phyloP scores from a whole-genome alignment of 2,113 vertebrate species.

The Apodemus sylvaticus region DNA sequence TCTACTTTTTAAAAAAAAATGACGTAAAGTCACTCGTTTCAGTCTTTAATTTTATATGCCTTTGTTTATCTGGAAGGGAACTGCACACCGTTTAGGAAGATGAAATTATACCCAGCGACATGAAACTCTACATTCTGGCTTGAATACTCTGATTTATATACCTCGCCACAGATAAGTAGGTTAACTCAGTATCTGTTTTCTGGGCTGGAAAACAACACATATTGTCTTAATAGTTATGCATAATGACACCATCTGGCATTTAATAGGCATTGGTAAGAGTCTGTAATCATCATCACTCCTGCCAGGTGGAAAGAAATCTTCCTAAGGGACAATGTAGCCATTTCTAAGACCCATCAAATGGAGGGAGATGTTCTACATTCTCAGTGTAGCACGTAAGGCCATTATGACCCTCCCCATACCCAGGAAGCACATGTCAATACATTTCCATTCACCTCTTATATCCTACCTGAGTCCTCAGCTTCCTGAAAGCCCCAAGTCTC shows the following conservation, averaged over 20 bases:
- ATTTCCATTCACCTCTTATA: neutral
- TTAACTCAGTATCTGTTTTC: constrained; percentile 8
- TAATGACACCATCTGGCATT: neutral
- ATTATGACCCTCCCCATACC: neutral
- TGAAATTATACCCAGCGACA: neutral
- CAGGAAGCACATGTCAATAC: accelerated
- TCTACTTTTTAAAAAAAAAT: neutral
- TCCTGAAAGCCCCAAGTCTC: neutral
- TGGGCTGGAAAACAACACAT: neutral
- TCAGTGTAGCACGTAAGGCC: neutral
- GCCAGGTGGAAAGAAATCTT: neutral
- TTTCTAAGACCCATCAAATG: neutral
- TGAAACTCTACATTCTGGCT: neutral
- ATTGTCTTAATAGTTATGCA: neutral
- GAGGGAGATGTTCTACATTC: neutral
- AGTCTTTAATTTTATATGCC: neutral
- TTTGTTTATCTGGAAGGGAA: neutral
- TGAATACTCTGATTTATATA: neutral
- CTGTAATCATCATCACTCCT: neutral
- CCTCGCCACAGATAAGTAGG: neutral
- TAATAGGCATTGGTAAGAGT: neutral
- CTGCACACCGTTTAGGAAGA: neutral
- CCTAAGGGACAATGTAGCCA: neutral
- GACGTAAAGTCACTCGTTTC: neutral
- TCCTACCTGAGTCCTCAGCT: neutral